Conservation (phyloP, 2,113 vertebrate species). For the Emydura subglobosa region DNA sequence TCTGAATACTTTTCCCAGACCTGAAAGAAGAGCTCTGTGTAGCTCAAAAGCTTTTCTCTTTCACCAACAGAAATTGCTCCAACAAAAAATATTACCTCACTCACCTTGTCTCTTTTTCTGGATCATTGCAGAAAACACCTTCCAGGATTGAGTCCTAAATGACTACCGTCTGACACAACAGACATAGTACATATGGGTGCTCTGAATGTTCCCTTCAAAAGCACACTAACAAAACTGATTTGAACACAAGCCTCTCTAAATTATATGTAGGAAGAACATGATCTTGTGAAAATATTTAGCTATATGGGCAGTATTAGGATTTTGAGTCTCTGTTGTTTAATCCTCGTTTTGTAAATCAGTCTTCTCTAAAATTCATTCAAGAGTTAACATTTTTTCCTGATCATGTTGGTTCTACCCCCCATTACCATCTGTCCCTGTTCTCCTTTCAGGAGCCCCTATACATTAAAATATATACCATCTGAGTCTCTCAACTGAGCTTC, state of each 20-base stretch:
- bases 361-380: background rate
- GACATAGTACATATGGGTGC: background rate
- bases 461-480: background rate
- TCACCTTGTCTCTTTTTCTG: too few relatives aligned
- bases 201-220: background rate
- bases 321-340: background rate
- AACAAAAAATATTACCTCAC: too few relatives aligned
- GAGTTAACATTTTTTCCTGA: background rate
- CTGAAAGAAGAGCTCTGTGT: too few relatives aligned
- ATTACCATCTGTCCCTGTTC: background rate
- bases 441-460: background rate
- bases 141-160: background rate
- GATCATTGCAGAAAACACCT: too few relatives aligned
- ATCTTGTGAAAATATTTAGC: too few relatives aligned
- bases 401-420: background rate
- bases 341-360: background rate
- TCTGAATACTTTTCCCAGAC: too few relatives aligned
- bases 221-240: background rate
- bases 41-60: too few relatives aligned
- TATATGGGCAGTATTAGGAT: background rate
- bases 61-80: too few relatives aligned
- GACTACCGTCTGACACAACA: background rate
- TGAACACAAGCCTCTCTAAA: background rate
- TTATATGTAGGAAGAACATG: background rate
- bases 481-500: background rate